Evolutionary conservation across 92 coral and sea anemone genomes (phyloP).

Genomic region (Diadumene lineata): DNA sequence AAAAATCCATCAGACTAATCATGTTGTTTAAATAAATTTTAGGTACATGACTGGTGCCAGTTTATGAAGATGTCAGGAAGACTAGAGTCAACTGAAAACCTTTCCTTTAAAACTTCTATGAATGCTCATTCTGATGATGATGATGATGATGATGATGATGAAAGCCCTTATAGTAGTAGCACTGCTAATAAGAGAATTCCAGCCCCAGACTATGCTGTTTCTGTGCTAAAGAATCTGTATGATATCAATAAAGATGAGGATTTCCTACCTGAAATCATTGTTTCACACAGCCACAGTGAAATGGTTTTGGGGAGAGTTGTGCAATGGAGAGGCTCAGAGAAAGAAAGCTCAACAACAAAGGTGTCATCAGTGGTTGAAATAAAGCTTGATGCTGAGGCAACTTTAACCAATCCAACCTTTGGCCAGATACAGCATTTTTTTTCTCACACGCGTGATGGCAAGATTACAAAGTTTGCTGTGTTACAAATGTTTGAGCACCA

Average conservation of each 20-base stretch:
- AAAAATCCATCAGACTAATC: too few species aligned
- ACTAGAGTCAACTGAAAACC: neutral
- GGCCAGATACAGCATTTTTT: slow-evolving; percentile 29
- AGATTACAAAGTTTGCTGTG: slow-evolving; percentile 25
- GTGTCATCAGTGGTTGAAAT: slow-evolving; percentile 14
- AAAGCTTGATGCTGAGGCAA: neutral
- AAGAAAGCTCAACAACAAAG: slow-evolving; percentile 23
- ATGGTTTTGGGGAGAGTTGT: slow-evolving; percentile 22
- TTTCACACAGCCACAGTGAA: slow-evolving; percentile 15
- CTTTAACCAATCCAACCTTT: slow-evolving; percentile 20
- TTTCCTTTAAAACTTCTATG: neutral
- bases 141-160: neutral
- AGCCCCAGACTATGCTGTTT: neutral
- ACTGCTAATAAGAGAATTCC: neutral
- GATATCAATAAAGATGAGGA: slow-evolving; percentile 6
- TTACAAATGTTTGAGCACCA: slow-evolving; percentile 4
- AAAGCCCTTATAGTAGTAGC: too few species aligned
- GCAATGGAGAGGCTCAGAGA: slow-evolving; percentile 28
- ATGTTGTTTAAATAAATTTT: too few species aligned
- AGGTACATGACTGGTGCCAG: slow-evolving; percentile 61
- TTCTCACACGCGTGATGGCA: slow-evolving; percentile 5
- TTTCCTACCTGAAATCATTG: neutral
- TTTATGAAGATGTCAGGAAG: slow-evolving; percentile 35
- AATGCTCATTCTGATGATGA: neutral
- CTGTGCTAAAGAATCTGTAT: neutral